These are phyloP conservation scores for Heterodera schachtii DNA, from an alignment of 1,140 invertebrate genomes.

Conservation along the genomic window DNA sequence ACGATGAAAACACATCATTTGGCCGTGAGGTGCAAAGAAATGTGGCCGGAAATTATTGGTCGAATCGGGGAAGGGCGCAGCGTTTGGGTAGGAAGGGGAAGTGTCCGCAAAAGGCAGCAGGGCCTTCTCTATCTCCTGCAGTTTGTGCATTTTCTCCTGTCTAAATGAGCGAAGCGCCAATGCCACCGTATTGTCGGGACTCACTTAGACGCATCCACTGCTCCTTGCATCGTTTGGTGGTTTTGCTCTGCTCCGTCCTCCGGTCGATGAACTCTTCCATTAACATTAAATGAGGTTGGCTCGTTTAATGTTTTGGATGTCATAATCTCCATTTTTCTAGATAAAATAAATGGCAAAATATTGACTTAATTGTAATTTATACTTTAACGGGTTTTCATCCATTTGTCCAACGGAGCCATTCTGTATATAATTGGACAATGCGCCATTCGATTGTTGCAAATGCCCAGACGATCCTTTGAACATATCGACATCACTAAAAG, in stretches of 20 bases:
- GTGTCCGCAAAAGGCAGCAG: background rate
- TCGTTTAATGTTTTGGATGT: slow-evolving; percentile 29
- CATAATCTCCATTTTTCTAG: slow-evolving; percentile 31
- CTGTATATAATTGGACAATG: background rate
- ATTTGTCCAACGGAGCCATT: background rate
- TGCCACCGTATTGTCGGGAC: background rate
- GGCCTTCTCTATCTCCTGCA: background rate
- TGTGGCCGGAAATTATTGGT: background rate
- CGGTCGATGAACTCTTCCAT: slow-evolving; percentile 42
- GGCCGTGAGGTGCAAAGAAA: background rate
- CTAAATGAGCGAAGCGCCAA: background rate
- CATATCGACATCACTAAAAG: background rate
- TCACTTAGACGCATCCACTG: background rate
- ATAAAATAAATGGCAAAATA: background rate
- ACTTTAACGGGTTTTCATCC: slow-evolving; percentile 33
- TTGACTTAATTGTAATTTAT: background rate
- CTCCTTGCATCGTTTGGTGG: background rate
- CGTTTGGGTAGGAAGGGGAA: background rate
- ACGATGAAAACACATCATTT: background rate
- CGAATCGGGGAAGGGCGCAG: background rate
- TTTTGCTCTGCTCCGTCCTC: background rate
- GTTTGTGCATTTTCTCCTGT: slow-evolving; percentile 12
- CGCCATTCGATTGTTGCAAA: background rate
- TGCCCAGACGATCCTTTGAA: background rate
- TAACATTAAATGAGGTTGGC: background rate